Conservation (phyloP, 2,888 invertebrate genomes). For the Callosobruchus maculatus region DNA sequence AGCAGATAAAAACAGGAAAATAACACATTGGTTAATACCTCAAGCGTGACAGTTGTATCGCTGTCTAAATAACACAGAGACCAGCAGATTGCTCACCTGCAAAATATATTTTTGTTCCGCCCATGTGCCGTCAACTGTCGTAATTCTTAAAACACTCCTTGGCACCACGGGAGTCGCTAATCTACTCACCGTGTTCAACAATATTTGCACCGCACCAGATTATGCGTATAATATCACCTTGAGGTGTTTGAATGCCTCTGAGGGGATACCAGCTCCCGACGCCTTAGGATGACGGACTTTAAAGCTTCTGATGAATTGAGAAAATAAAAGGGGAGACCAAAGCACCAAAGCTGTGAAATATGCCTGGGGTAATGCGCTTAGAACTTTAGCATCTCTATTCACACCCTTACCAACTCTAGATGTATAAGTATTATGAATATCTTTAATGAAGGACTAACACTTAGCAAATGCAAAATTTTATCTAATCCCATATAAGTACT, state of each 20-base stretch:
- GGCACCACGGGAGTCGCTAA: conserved; percentile 39
- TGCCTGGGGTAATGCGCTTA: neutral
- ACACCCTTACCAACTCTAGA: neutral
- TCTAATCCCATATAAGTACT: too few relatives aligned
- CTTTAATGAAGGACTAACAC: too few relatives aligned
- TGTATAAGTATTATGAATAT: too few relatives aligned
- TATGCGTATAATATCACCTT: neutral
- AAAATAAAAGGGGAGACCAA: neutral
- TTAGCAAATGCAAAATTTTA: too few relatives aligned
- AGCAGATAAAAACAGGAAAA: too few relatives aligned
- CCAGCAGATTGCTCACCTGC: neutral
- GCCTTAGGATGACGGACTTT: neutral
- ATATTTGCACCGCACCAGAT: neutral
- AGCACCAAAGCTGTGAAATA: neutral
- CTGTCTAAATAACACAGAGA: too few relatives aligned
- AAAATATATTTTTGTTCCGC: neutral
- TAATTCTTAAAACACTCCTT: conserved; percentile 39
- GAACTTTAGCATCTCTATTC: neutral
- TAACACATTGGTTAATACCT: too few relatives aligned
- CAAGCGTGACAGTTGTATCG: too few relatives aligned
- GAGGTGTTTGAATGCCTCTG: neutral
- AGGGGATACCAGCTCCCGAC: neutral
- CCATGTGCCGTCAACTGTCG: neutral
- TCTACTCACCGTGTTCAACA: conserved; percentile 39
- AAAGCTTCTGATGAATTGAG: neutral